These are phyloP conservation scores for Drosophila putrida DNA, from an alignment of 2,888 invertebrate genomes.

Conservation along the genomic window DNA sequence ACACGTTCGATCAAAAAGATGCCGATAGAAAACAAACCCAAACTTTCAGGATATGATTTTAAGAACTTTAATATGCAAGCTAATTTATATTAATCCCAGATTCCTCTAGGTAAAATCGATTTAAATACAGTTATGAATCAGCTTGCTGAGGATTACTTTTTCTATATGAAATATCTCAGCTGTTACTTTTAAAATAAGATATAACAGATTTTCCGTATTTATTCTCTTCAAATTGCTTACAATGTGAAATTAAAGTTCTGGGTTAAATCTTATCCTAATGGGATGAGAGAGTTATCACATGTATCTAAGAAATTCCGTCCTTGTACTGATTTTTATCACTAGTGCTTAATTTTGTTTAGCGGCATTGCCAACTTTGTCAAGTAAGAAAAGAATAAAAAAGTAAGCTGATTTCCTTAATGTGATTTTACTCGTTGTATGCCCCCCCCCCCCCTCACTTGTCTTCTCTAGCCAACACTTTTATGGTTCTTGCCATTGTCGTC, in stretches of 20 bases:
- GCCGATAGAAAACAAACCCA: conserved; percentile 24
- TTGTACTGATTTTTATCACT: conserved; percentile 11
- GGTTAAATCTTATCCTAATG: neutral
- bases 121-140: neutral
- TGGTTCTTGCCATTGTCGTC: conserved; percentile 11
- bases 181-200: too few species aligned
- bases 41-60: conserved; percentile 29
- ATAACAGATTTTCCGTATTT: too few species aligned
- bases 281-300: neutral
- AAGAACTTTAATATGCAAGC: neutral
- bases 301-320: neutral
- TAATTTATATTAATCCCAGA: too few species aligned
- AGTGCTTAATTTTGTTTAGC: conserved; percentile 14
- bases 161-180: too few species aligned
- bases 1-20: conserved; percentile 25
- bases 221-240: too few species aligned
- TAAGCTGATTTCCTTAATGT: conserved; percentile 40
- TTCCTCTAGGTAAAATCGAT: neutral
- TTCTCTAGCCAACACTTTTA: conserved; percentile 1
- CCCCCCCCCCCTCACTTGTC: neutral
- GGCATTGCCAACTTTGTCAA: conserved; percentile 3
- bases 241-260: too few species aligned
- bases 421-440: conserved; percentile 6
- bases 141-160: too few species aligned
- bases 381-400: conserved; percentile 22